A percentile compares a stretch with the other conserved stretches of the same genome.
Evolutionary conservation across 2,113 vertebrate genomes (phyloP).

Genomic region (Anarhynchus alexandrinus): DNA sequence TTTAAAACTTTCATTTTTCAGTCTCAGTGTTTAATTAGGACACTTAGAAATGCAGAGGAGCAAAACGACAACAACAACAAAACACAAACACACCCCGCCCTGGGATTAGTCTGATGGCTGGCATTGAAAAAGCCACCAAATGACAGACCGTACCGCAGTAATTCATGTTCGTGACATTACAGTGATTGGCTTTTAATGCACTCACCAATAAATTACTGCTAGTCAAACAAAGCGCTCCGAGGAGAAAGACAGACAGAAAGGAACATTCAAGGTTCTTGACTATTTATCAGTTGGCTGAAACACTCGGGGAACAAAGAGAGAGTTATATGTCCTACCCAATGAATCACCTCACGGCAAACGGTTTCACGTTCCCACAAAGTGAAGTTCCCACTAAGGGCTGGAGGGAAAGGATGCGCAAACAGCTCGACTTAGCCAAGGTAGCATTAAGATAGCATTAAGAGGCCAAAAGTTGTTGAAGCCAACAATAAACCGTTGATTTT

Average conservation of each 20-base stretch:
- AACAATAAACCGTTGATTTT: background rate
- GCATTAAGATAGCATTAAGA: background rate
- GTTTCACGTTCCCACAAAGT: background rate
- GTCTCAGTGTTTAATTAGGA: background rate
- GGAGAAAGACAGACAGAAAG: slow-evolving; percentile 27
- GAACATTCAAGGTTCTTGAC: slow-evolving; percentile 27
- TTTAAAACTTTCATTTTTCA: background rate
- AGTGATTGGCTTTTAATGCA: slow-evolving; percentile 14
- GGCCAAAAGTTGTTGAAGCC: background rate
- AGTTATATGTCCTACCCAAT: background rate
- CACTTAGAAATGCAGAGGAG: background rate
- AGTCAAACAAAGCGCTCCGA: background rate
- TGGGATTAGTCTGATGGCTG: background rate
- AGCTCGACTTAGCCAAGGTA: background rate
- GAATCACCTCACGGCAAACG: background rate
- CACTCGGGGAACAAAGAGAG: background rate
- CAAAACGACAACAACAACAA: background rate
- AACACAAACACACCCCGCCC: background rate
- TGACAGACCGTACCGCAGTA: background rate
- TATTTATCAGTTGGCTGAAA: slow-evolving; percentile 46
- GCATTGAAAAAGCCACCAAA: slow-evolving; percentile 4
- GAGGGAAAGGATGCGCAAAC: background rate
- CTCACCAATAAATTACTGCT: slow-evolving; percentile 7
- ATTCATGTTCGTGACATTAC: slow-evolving; percentile 15
- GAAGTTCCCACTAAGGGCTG: background rate